Evolutionary conservation across 2,888 invertebrate species (phyloP).

Genomic region (Molanna angustata): DNA sequence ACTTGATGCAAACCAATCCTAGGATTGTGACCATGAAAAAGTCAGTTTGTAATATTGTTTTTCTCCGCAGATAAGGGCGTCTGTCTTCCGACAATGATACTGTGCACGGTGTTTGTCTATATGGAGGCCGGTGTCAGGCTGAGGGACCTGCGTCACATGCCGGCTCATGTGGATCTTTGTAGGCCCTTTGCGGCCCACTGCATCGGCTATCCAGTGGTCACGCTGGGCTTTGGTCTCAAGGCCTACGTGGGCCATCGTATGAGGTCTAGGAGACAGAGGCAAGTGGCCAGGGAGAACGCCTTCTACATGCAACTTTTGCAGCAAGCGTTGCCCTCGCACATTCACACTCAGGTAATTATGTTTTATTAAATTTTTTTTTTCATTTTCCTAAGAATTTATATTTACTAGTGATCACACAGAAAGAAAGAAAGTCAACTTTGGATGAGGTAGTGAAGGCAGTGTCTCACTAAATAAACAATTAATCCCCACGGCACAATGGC

Average conservation of each 20-base stretch:
- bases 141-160: slow-evolving; percentile 77
- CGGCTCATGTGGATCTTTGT: slow-evolving; percentile 85
- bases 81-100: slow-evolving; percentile 89
- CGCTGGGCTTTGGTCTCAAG: slow-evolving; percentile 94
- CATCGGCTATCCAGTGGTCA: slow-evolving; percentile 89
- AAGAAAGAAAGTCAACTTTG: too few relatives aligned
- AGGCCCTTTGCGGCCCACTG: slow-evolving; percentile 97
- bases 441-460: too few relatives aligned
- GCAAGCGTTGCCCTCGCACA: slow-evolving; percentile 83
- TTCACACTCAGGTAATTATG: too few relatives aligned
- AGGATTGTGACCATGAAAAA: too few relatives aligned
- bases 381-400: too few relatives aligned
- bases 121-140: slow-evolving; percentile 88
- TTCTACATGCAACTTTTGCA: slow-evolving; percentile 90
- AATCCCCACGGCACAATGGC: too few relatives aligned
- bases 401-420: too few relatives aligned
- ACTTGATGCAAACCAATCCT: too few relatives aligned
- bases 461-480: too few relatives aligned
- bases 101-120: slow-evolving; percentile 94
- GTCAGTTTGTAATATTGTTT: too few relatives aligned
- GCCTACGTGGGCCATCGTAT: slow-evolving; percentile 88
- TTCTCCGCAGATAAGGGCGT: slow-evolving; percentile 85
- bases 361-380: too few relatives aligned
- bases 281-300: slow-evolving; percentile 93
- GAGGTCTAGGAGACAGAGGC: slow-evolving; percentile 86